Evolutionary conservation across 2,888 invertebrate species (phyloP), one percentile per base, ranked within the genome.

Genomic region (Andrena chrysosceles): DNA sequence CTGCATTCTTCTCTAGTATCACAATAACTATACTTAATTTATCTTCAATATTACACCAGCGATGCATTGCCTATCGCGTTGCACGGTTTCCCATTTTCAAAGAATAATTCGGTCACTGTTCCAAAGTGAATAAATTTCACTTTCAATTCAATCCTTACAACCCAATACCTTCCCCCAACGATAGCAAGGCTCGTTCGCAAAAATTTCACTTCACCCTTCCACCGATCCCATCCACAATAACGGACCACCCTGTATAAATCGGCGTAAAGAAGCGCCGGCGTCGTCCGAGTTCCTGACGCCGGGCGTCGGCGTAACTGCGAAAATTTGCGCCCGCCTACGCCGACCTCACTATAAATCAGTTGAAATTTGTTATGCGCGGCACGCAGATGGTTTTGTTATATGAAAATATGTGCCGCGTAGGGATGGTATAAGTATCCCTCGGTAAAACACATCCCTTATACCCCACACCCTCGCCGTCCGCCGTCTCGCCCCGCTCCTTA

Each of bases 381-480:
- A 93, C 94, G 93, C 94, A 94, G 94, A 94, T 94, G 94, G 93
- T 94, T 94, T 94, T 94, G 94, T 94, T 94, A 94, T 94, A 94
- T 94, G 94, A 94, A 94, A 94, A 94, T 94, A 94, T 94, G 93
- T 94, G 93, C 94, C 93, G 92, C 92, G 88, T 89, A 89, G 93
- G 93, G 92, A 92, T 91, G 91, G 92, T 90, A 89, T 93, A 94
- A 94, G 94, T 93, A 94, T 93, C 93, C 93, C 93, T 90, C 91
- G 92, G 91, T 93, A 93, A 93, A 93, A 93, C 93, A 93, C 93
- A 92, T 93, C 93, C 92, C 93, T 93, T 92, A 92, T 91, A 92
- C 90, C 90, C 89, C 88, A 69, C 76, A 76, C 86, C 85, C 83
- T 80, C 86, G 74, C 59, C 79, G 76, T 20, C 84, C 82, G 86